Percentiles rank a stretch among this genome's conserved stretches.
phyloP scores from a whole-genome alignment of 2,888 invertebrate species.

The Mythimna ferrago region DNA sequence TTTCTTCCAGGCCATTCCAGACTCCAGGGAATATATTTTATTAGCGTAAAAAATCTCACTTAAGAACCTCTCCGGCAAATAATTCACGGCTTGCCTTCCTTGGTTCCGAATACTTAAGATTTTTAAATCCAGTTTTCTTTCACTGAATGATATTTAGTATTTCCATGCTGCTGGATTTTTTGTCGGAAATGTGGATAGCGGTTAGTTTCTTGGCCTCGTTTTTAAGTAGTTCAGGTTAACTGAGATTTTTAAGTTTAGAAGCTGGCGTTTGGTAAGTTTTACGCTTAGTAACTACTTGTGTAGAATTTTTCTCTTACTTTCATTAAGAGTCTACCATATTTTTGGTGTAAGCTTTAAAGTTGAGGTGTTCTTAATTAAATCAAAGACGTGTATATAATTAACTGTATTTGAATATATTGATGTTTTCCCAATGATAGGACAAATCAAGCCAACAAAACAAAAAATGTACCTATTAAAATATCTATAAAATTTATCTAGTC shows the following conservation, averaged over 20 bases:
- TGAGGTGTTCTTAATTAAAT: not conserved
- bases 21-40: constrained; percentile 49
- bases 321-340: not conserved
- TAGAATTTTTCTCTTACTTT: not conserved
- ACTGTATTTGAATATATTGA: no score
- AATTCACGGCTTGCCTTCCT: constrained; percentile 40
- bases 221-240: not conserved
- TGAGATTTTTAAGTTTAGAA: not conserved
- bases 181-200: not conserved
- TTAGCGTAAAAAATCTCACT: constrained; percentile 41
- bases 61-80: constrained; percentile 28
- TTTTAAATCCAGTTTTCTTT: constrained; percentile 51
- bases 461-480: no score
- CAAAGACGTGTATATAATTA: no score
- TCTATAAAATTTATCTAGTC: no score
- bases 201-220: constrained; percentile 20
- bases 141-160: constrained; percentile 48
- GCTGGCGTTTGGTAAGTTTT: not conserved
- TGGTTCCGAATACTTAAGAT: constrained; percentile 38
- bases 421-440: no score
- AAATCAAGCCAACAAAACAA: no score
- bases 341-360: not conserved
- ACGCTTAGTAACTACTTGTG: not conserved
- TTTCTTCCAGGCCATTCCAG: constrained; percentile 26
- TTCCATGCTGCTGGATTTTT: constrained; percentile 13